Evolutionary conservation across 2,888 invertebrate species (phyloP).

Genomic region (Parnassius apollo): DNA sequence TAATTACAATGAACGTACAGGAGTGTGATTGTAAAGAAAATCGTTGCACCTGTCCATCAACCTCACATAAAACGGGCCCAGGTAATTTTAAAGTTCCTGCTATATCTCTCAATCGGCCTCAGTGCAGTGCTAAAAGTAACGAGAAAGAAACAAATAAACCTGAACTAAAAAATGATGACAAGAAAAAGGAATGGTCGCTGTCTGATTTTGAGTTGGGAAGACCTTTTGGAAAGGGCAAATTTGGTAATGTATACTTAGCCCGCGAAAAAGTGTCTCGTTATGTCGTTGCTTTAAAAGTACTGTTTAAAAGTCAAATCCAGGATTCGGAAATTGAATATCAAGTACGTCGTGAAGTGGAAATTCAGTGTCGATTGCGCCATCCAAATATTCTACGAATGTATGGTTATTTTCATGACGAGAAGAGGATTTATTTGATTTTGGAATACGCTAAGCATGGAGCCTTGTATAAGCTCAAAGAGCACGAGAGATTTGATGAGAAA

Average conservation of each 20-base stretch:
- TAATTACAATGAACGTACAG: constrained; percentile 46
- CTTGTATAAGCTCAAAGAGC: constrained; percentile 88
- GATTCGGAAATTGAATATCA: constrained; percentile 95
- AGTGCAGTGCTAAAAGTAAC: constrained; percentile 45
- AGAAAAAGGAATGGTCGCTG: constrained; percentile 85
- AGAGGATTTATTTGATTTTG: constrained; percentile 92
- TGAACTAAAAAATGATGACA: constrained; percentile 49
- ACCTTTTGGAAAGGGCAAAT: constrained; percentile 96
- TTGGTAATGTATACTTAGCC: constrained; percentile 97
- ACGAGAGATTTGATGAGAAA: constrained; percentile 89
- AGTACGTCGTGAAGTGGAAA: constrained; percentile 97
- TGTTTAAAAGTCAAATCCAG: constrained; percentile 94
- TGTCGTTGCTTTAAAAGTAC: constrained; percentile 92
- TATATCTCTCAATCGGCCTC: constrained; percentile 52
- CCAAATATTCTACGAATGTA: constrained; percentile 95
- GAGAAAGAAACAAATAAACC: constrained; percentile 45
- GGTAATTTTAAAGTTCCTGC: constrained; percentile 70
- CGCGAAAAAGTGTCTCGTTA: constrained; percentile 93
- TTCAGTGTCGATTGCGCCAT: constrained; percentile 96
- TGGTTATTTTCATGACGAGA: constrained; percentile 97
- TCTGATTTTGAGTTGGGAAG: constrained; percentile 96
- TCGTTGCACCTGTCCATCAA: constrained; percentile 47
- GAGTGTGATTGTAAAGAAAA: constrained; percentile 68
- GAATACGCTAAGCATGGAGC: constrained; percentile 95
- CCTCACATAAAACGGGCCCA: constrained; percentile 44